Base-by-base conservation (phyloP, 2,113 vertebrate genomes). In the Mus pahari region DNA sequence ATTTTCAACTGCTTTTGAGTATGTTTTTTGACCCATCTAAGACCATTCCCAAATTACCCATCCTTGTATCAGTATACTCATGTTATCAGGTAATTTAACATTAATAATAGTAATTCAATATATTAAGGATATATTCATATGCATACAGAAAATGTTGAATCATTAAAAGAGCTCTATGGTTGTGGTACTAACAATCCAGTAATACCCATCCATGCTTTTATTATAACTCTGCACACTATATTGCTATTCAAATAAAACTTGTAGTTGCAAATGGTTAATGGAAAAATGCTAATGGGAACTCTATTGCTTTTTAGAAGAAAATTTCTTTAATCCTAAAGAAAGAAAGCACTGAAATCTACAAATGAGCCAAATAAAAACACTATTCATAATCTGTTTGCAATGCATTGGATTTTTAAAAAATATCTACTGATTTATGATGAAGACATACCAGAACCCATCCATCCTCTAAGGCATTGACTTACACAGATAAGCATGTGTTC, bases 271-370 rank as follows among this genome's bases (percentile, higher is more conserved):
- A 16, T 64, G 5, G 28, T 84, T 66, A 20, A 55, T 71, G 64
- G 31, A 50, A 95, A 97, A 96, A 90, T 88, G 42, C 7, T 89
- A 94, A 78, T 16, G 87, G 42, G 28, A 74, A 78, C 87, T 53
- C 48, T 60, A 48, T 62, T 94, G 16, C 58, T 82, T 82, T 66
- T 75, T 48, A 58, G 36, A 93, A 58, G 55, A 93, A 90, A 77
- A 66, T 93, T 91, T 83, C 24, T 89, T 55, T 93, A 22, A 82
- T 14, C 3, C 26, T 93, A 78, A 78, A 5, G 74, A 68, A 93
- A 64, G 60, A 13, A 94, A 28, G 42, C 24, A 9, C 24, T 86
- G 1, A 55, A 22, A 93, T 79, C 36, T 92, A 90, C 68, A 22
- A 16, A 87, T 8, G 83, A 92, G 77, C 86, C 92, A 94, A 94